Evolutionary conservation across 2,888 invertebrate genomes (phyloP), one percentile per base, ranked within the genome.

Genomic region (Nasonovia ribisnigri): DNA sequence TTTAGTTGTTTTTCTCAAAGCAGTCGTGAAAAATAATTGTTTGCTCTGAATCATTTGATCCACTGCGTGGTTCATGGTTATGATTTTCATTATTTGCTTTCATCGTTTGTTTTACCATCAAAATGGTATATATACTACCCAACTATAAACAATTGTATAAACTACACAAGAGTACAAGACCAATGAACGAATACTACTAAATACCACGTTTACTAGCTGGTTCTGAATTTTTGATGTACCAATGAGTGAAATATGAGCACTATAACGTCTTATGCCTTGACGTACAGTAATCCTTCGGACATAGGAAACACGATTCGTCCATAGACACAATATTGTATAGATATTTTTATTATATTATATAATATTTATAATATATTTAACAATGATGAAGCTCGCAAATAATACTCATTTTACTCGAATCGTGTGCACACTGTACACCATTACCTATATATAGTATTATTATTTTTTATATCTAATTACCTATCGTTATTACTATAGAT

Each of bases 1-100:
- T 48, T 87, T 16, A 48, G 48, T 87, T 87, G 87, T 20, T 87
- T 87, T 87, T 87, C 43, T 84, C 3, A 48, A 48, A 48, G 36
- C n/a, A 42, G 42, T 42, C 6, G 42, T 42, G 42, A 8, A 84
- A 20, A 84, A 42, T 26, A 42, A 26, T 84, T 43, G 84, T 67
- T n/a, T 67, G n/a, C 67, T 67, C 67, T 67, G n/a, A 67, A n/a
- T 67, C n/a, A 67, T 67, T 67, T 67, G 13, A n/a, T 67, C n/a
- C 16, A 67, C n/a, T 0, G 16, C 16, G n/a, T n/a, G n/a, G n/a
- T 67, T 67, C 13, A n/a, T 67, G 67, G n/a, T 67, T 67, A n/a
- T n/a, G 67, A 16, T 67, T 67, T 67, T 16, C 67, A n/a, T 67
- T 67, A 67, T 67, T 67, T 16, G 6, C 16, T 67, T 67, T 67